Conservation (phyloP, 2,797 vertebrate genomes). For the Paedocypris micromegethes region DNA sequence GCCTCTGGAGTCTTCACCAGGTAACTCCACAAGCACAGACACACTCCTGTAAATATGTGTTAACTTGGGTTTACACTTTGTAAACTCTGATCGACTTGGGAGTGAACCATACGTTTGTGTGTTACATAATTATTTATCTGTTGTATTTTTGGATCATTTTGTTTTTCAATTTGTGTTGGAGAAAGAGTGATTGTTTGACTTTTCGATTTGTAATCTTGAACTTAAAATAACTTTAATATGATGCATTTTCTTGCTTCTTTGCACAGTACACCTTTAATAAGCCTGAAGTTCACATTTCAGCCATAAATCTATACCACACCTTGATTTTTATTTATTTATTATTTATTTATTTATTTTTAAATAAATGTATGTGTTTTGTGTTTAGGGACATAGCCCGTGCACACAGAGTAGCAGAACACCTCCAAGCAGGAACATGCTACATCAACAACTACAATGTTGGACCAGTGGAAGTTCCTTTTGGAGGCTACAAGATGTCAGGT, state of each 20-base stretch:
- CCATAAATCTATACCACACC: too few species aligned
- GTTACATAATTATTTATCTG: too few species aligned
- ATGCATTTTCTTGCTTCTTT: neutral
- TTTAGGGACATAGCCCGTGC: constrained; percentile 86
- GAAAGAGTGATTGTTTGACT: neutral
- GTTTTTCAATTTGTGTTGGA: neutral
- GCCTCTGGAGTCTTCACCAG: constrained; percentile 95
- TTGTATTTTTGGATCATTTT: neutral
- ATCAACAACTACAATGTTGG: constrained; percentile 95
- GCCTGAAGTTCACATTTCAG: too few species aligned
- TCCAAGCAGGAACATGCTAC: constrained; percentile 91
- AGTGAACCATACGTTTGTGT: too few species aligned
- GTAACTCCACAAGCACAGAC: constrained; percentile 55
- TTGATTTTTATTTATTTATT: neutral
- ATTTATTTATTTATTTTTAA: neutral
- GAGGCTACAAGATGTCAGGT: constrained; percentile 96
- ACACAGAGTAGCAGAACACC: constrained; percentile 80
- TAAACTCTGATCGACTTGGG: too few species aligned
- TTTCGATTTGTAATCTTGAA: neutral
- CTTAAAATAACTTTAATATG: neutral
- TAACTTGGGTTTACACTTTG: too few species aligned
- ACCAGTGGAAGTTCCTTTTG: constrained; percentile 87
- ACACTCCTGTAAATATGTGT: neutral
- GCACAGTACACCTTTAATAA: too few species aligned
- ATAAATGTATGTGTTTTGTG: too few species aligned